phyloP scores from a whole-genome alignment of 2,888 invertebrate genomes.

The Plebejus argus region DNA sequence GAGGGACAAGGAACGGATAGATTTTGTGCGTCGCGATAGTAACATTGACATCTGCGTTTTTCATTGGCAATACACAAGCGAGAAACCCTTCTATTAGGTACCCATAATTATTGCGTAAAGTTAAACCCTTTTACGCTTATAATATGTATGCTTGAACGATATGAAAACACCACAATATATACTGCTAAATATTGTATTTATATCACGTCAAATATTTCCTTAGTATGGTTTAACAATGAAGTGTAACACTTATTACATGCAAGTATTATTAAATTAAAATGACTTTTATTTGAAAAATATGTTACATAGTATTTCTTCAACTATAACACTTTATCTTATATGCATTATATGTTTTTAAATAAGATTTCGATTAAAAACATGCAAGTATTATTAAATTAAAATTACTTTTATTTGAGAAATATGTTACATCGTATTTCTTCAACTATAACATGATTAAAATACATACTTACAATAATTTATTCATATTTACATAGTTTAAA shows the following conservation, averaged over 20 bases:
- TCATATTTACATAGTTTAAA: conserved; percentile 19
- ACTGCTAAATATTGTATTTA: conserved; percentile 14
- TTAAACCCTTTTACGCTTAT: too few relatives aligned
- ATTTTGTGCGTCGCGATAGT: too few relatives aligned
- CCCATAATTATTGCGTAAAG: too few relatives aligned
- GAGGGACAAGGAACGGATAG: too few relatives aligned
- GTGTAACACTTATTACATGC: conserved; percentile 11
- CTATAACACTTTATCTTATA: not conserved
- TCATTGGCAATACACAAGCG: too few relatives aligned
- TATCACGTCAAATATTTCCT: not conserved
- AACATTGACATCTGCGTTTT: too few relatives aligned
- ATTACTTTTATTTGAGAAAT: not conserved
- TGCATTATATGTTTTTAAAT: not conserved
- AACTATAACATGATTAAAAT: not conserved
- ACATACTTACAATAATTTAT: not conserved
- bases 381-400: not conserved
- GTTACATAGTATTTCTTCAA: too few relatives aligned
- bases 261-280: not conserved
- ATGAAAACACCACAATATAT: not conserved
- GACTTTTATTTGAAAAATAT: too few relatives aligned
- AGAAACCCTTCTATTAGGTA: too few relatives aligned
- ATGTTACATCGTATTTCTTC: too few relatives aligned
- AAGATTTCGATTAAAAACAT: not conserved
- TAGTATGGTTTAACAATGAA: not conserved
- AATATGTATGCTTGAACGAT: not conserved